A percentile compares a stretch with the other conserved stretches of the same genome.
phyloP scores from a whole-genome alignment of 2,888 invertebrate species.

The Parnassius glacialis region DNA sequence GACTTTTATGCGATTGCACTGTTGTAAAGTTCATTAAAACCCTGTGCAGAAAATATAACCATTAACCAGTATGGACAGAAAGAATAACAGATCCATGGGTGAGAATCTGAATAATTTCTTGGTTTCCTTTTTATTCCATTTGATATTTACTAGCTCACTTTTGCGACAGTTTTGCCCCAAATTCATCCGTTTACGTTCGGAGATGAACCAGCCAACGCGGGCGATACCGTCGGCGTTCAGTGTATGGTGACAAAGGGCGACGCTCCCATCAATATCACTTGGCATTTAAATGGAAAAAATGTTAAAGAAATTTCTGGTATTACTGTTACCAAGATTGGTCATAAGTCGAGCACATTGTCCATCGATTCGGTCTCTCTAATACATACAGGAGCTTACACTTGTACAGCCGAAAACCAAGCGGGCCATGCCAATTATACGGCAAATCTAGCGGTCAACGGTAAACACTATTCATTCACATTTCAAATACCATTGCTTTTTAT shows the following conservation, averaged over 20 bases:
- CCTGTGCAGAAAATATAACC: too few relatives aligned
- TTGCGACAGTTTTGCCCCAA: slow-evolving; percentile 84
- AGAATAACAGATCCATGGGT: too few relatives aligned
- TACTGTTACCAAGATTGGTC: slow-evolving; percentile 81
- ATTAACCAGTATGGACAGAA: too few relatives aligned
- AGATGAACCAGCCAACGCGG: slow-evolving; percentile 88
- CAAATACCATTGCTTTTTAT: too few relatives aligned
- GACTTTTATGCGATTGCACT: too few relatives aligned
- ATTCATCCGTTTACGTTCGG: slow-evolving; percentile 89
- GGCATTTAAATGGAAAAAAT: slow-evolving; percentile 86
- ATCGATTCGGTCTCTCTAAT: slow-evolving; percentile 87
- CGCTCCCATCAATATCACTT: slow-evolving; percentile 87
- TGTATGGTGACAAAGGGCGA: slow-evolving; percentile 91
- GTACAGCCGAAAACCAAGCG: slow-evolving; percentile 85
- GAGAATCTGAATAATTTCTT: too few relatives aligned
- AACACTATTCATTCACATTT: slow-evolving; percentile 27
- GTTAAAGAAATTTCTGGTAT: slow-evolving; percentile 79
- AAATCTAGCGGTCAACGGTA: slow-evolving; percentile 87
- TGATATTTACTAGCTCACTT: too few relatives aligned
- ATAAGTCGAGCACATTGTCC: slow-evolving; percentile 84
- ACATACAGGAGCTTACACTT: slow-evolving; percentile 88
- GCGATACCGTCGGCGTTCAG: slow-evolving; percentile 87
- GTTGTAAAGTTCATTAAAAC: too few relatives aligned
- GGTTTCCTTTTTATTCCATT: too few relatives aligned
- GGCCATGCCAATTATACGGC: slow-evolving; percentile 84